Base-by-base conservation (phyloP, 2,888 invertebrate genomes). In the Prostheceraeus crozeri region DNA sequence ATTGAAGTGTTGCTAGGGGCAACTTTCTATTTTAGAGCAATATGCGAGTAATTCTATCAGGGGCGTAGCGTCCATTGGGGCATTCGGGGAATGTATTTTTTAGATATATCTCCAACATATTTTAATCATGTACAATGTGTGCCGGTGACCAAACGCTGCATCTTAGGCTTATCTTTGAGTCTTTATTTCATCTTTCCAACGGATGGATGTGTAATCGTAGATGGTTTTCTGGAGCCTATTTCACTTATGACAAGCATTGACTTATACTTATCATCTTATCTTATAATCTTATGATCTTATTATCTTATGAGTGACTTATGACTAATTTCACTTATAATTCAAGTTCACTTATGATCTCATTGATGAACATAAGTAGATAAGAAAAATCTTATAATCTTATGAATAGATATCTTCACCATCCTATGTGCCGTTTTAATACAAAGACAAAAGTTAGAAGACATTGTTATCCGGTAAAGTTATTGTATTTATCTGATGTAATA, bases 211-310 rank as follows among this genome's bases (percentile, higher is more conserved):
- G n/a, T n/a, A n/a, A n/a, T n/a, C n/a, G n/a, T n/a, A n/a, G n/a
- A n/a, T n/a, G n/a, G n/a, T n/a, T n/a, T n/a, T 21, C 48, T 19
- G 48, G 48, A 48, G 48, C 48, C 48, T 48, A 48, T 48, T 48
- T 48, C 25, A 48, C 25, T 48, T 48, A 48, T 48, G 21, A 21
- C 28, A 25, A 6, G 10, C 6, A 48, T 10, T 33, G n/a, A 23
- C 19, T 6, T 48, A 48, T 48, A 19, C 25, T 48, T 48, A 3
- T 40, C n/a, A 6, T 10, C 21, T 10, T 40, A 10, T 40, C 6
- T 23, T 23, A 10, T 40, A 33, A 33, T 8, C 33, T 10, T 8
- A n/a, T 8, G 8, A 10, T n/a, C 10, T 33, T 10, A 33, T 33
- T 33, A 33, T 33, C n/a, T n/a, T 33, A 33, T 33, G 33, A 33